Evolutionary conservation across 2,888 invertebrate species (phyloP).

Genomic region (Acleris holmiana): DNA sequence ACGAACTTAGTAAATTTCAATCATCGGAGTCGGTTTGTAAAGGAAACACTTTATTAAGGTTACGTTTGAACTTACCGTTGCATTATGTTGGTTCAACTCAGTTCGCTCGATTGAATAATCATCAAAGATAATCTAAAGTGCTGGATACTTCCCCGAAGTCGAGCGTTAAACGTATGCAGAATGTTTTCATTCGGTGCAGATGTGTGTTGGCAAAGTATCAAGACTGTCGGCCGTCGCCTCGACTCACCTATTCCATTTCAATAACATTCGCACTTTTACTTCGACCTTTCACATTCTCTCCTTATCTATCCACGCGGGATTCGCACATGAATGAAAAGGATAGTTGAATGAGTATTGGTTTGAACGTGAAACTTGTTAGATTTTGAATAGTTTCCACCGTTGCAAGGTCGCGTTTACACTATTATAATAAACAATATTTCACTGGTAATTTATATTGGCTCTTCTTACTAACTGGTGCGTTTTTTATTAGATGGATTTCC

Average conservation of each 20-base stretch:
- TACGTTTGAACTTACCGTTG: not conserved
- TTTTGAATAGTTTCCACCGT: constrained; percentile 39
- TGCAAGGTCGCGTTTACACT: constrained; percentile 66
- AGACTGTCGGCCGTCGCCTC: constrained; percentile 23
- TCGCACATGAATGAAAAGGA: constrained; percentile 12
- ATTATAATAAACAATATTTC: constrained; percentile 31
- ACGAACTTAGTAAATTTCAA: too few species aligned
- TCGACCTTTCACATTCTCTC: constrained; percentile 6
- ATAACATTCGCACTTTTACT: constrained; percentile 16
- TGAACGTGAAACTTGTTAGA: not conserved
- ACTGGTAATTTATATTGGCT: constrained; percentile 39
- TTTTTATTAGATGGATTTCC: not conserved
- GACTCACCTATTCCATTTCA: constrained; percentile 19
- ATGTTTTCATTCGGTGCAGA: constrained; percentile 42
- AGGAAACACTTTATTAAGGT: not conserved
- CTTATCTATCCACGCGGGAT: constrained; percentile 1
- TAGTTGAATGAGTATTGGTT: not conserved
- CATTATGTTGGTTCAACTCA: constrained; percentile 1
- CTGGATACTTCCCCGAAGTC: constrained; percentile 35
- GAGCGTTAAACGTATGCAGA: constrained; percentile 38
- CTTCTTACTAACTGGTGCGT: constrained; percentile 12
- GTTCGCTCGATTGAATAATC: constrained; percentile 17
- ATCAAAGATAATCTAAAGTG: constrained; percentile 31
- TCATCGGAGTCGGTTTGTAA: not conserved
- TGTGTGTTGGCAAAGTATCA: constrained; percentile 36